Base-by-base conservation (phyloP, 2,113 vertebrate genomes). In the Microcebus lehilahytsara region DNA sequence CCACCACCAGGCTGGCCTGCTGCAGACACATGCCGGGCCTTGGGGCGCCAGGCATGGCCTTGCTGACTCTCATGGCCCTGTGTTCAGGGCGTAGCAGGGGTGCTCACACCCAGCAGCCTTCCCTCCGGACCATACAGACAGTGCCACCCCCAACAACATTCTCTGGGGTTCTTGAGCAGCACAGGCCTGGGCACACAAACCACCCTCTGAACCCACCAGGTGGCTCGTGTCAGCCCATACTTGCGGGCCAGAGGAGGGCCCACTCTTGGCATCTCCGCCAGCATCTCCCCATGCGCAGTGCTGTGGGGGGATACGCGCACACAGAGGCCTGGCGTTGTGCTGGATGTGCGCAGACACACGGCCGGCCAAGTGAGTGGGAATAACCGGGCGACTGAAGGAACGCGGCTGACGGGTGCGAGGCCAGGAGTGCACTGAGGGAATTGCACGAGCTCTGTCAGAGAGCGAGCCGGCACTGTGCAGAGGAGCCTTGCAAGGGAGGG, bases 371-470 rank as follows among this genome's bases (percentile, higher is more conserved):
- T 13, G 62, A 64, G 11, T 64, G 62, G 25, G 10, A 62, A 30
- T 0, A 11, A 64, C 25, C 27, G 2, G 11, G 62, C 62, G 12
- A 12, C 46, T 32, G 23, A 62, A 62, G 64, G 30, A 60, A 66
- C 12, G 1, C 2, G 0, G 27, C 17, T 9, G 6, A n/a, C 2
- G 0, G 30, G 9, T 0, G 9, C 2, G 4, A 40, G 2, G 46
- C 14, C 25, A 0, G 11, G 1, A 30, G 25, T 12, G 13, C 5
- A 25, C 12, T 2, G 34, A 56, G 49, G 9, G 25, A n/a, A 11
- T 3, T 3, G 25, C 60, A 62, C 60, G 22, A 62, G 23, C 25
- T 62, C 60, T 8, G 10, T 62, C 10, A 62, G 23, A 62, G 60
- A 9, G 9, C 30, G 13, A 12, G 64, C 13, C 13, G 14, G 32